phyloP scores from a whole-genome alignment of 2,113 vertebrate species.

The Mugil cephalus region DNA sequence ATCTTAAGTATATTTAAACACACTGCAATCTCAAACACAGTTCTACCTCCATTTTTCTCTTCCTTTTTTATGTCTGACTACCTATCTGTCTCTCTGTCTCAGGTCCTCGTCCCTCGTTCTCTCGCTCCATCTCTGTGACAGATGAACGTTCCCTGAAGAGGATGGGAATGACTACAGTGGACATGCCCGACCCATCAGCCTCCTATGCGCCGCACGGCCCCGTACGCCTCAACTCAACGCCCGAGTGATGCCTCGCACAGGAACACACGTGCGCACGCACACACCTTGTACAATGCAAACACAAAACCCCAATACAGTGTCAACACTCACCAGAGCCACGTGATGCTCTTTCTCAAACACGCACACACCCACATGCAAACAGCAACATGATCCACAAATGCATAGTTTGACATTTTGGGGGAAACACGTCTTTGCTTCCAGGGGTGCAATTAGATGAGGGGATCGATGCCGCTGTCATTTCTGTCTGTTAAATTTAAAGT shows the following conservation, averaged over 20 bases:
- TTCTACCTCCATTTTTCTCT: conserved; percentile 10
- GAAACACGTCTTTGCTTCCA: neutral
- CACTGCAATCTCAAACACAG: conserved; percentile 49
- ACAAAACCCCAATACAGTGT: conserved; percentile 23
- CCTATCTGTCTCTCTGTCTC: conserved; percentile 26
- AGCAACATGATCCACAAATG: conserved; percentile 1
- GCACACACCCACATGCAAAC: conserved; percentile 22
- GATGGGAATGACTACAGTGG: conserved; percentile 77
- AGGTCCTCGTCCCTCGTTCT: conserved; percentile 66
- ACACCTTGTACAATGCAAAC: conserved; percentile 11
- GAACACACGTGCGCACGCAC: conserved; percentile 19
- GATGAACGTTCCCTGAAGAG: conserved; percentile 82
- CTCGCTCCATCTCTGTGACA: conserved; percentile 84
- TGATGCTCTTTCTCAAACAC: conserved; percentile 26
- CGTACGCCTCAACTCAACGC: conserved; percentile 75
- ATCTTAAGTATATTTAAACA: conserved; percentile 38
- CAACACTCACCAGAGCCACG: conserved; percentile 12
- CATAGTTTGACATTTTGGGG: neutral
- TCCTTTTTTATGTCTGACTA: conserved; percentile 5
- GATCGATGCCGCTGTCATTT: neutral
- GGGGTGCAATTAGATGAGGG: neutral
- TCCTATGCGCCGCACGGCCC: conserved; percentile 38
- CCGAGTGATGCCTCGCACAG: conserved; percentile 67
- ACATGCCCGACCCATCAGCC: conserved; percentile 54
- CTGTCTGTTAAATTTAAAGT: neutral